These are phyloP conservation scores for Myathropa florea DNA, from an alignment of 2,888 invertebrate species.

Conservation along the genomic window DNA sequence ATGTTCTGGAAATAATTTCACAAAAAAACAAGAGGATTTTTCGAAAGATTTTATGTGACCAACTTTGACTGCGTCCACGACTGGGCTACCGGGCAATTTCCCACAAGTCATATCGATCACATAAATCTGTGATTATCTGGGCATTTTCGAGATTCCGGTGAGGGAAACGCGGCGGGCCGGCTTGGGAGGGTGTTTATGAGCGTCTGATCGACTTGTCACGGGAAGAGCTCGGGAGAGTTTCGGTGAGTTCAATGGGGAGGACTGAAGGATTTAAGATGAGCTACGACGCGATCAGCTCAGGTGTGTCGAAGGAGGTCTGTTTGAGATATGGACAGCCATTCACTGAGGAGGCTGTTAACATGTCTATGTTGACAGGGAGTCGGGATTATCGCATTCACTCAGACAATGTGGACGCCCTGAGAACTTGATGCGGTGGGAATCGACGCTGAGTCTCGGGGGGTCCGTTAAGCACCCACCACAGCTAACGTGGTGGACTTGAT, in stretches of 20 bases:
- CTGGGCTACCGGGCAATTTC: conserved; percentile 60
- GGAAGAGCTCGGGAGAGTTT: too few relatives aligned
- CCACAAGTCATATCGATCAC: conserved; percentile 66
- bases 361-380: neutral
- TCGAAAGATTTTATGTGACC: conserved; percentile 47
- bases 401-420: neutral
- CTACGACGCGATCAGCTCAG: neutral
- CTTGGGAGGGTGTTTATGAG: conserved; percentile 16
- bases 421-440: neutral
- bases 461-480: neutral
- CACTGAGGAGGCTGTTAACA: neutral
- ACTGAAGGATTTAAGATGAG: neutral
- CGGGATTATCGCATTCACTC: neutral
- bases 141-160: conserved; percentile 40
- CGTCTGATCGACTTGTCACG: too few relatives aligned
- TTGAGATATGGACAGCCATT: neutral
- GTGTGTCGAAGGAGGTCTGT: neutral
- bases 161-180: neutral
- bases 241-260: neutral
- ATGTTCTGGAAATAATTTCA: conserved; percentile 68
- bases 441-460: neutral
- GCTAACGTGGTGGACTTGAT: neutral
- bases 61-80: too few relatives aligned
- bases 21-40: neutral
- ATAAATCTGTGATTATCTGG: conserved; percentile 67